Conservation (phyloP, 2,113 vertebrate genomes). For the Aleadryas rufinucha region DNA sequence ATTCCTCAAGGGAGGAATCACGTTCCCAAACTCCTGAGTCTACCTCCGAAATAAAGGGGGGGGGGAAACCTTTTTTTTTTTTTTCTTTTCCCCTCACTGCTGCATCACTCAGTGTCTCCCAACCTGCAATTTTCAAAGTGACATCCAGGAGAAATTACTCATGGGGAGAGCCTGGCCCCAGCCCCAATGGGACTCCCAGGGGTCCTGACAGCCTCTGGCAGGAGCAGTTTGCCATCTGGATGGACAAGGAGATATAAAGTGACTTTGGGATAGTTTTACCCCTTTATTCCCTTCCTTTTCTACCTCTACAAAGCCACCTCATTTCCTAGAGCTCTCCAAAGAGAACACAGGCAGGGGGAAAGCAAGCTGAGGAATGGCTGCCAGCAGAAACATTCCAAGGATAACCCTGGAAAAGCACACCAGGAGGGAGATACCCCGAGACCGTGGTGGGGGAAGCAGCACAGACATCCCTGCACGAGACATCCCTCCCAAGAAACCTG, state of each 20-base stretch:
- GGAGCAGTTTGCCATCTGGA: background rate
- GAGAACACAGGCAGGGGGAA: rapidly evolving
- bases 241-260: background rate
- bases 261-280: background rate
- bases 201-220: background rate
- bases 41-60: background rate
- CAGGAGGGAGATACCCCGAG: background rate
- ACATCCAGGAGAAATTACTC: background rate
- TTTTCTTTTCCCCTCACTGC: background rate
- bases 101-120: background rate
- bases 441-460: background rate
- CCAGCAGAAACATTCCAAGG: background rate
- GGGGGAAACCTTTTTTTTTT: background rate
- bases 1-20: background rate
- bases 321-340: background rate
- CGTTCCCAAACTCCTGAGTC: background rate
- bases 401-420: background rate
- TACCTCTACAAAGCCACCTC: background rate
- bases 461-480: rapidly evolving
- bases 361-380: background rate
- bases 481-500: background rate
- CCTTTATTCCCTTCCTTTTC: background rate
- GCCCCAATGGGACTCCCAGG: rapidly evolving
- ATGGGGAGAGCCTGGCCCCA: background rate
- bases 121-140: background rate